Evolutionary conservation across 2,888 invertebrate genomes (phyloP), one percentile per base, ranked within the genome.

Genomic region (Anthrax anthrax): DNA sequence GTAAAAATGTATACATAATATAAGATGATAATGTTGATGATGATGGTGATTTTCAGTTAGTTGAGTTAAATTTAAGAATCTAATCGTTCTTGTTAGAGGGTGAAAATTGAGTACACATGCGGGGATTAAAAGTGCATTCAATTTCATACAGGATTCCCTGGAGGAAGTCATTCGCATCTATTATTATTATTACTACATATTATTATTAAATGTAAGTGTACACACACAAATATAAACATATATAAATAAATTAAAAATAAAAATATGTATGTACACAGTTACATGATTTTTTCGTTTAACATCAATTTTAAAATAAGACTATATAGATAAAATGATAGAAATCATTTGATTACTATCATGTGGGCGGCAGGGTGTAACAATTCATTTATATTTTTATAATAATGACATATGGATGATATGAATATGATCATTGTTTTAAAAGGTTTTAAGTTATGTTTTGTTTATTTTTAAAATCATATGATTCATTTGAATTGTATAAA

Each of bases 91-190:
- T 59, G 13, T 32, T 32, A 32, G 29, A 63, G 63, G 63, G 63
- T 61, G 61, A 59, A 63, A 61, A 64, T 62, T 52, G 56, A 54
- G 52, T 51, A 54, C 51, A 55, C 55, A 55, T 55, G 54, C 51
- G 49, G 51, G 58, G 63, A 65, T 64, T 66, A 62, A 62, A 61
- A 64, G 61, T 62, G 61, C 63, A 63, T 65, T 65, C 62, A 61
- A 62, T 60, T 60, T 50, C 6, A 37, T 37, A 12, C 36, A 45
- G 19, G 46, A 37, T 39, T 49, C 50, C 51, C 53, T 43, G 32
- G 51, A 46, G 50, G 46, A 46, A 50, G 40, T 37, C 18, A 18
- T 18, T 37, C 4, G 10, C 10, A 17, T 37, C 9, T 37, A 32
- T 32, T 32, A 32, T 32, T 12, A 23, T 23, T 23, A 23, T 8